phyloP scores from a whole-genome alignment of 64 coral and sea anemone species.

The Orbicella faveolata region DNA sequence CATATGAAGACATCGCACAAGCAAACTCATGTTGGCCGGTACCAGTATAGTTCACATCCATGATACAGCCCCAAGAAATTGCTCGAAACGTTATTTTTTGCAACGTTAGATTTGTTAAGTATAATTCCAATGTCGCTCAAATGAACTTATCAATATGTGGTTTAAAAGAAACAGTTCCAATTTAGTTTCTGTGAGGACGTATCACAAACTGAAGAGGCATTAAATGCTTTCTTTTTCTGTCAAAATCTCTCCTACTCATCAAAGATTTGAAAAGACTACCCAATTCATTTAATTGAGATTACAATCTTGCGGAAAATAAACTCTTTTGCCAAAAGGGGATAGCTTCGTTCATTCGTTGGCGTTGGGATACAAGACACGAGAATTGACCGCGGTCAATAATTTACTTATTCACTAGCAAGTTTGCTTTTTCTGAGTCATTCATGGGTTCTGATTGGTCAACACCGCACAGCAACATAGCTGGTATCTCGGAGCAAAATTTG shows the following conservation, averaged over 20 bases:
- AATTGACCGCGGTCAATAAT: conserved; percentile 9
- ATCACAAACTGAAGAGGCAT: no score
- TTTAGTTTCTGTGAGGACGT: no score
- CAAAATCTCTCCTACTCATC: no score
- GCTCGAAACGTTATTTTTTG: not conserved
- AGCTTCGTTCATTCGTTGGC: not conserved
- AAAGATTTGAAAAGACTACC: no score
- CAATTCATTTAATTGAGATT: no score
- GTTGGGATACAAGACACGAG: not conserved
- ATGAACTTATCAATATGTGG: not conserved
- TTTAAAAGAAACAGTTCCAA: not conserved
- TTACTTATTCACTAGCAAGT: conserved; percentile 31
- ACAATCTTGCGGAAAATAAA: no score
- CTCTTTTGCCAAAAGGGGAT: no score
- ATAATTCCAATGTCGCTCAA: not conserved
- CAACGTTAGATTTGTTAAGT: not conserved
- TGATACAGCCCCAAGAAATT: not conserved
- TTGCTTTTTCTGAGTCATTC: not conserved
- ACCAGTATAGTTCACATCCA: not conserved
- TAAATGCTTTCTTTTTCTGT: not conserved
- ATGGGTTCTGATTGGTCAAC: conserved; percentile 8
- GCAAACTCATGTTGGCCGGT: not conserved
- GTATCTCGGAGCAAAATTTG: conserved; percentile 9
- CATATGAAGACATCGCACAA: not conserved
- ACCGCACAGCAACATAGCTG: conserved; percentile 14